A percentile compares a stretch with the other conserved stretches of the same genome.
Conservation (phyloP, 2,113 vertebrate species). For the Microtus pennsylvanicus region DNA sequence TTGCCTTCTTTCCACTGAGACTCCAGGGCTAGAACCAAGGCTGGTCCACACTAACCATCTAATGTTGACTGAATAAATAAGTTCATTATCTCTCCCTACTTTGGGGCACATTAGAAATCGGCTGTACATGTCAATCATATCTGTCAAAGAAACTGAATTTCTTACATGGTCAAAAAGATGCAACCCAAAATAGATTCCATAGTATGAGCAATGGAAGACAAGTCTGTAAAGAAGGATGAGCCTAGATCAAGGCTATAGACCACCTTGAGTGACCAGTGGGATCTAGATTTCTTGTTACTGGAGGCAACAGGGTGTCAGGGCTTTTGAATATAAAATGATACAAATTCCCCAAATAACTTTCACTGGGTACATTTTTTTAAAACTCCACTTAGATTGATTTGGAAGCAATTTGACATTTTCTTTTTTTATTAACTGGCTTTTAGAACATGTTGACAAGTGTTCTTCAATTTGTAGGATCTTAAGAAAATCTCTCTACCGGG, state of each 20-base stretch:
- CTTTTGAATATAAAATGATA: conserved; percentile 22
- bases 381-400: conserved; percentile 62
- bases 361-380: conserved; percentile 14
- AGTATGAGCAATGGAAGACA: not conserved
- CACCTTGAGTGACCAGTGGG: not conserved
- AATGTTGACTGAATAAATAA: not conserved
- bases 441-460: conserved; percentile 53
- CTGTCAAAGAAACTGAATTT: conserved; percentile 7
- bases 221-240: not conserved
- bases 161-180: not conserved
- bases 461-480: conserved; percentile 4
- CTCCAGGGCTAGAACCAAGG: not conserved
- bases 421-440: conserved; percentile 64
- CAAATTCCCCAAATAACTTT: conserved; percentile 61
- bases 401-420: conserved; percentile 73
- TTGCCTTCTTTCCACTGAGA: not conserved
- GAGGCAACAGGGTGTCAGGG: not conserved
- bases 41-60: not conserved
- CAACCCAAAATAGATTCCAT: not conserved
- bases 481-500: conserved; percentile 16
- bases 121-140: not conserved
- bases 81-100: not conserved
- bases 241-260: not conserved
- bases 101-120: not conserved
- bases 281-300: not conserved